Evolutionary conservation across 2,888 invertebrate species (phyloP), one percentile per base, ranked within the genome.

Genomic region (Lasioglossum lativentre): DNA sequence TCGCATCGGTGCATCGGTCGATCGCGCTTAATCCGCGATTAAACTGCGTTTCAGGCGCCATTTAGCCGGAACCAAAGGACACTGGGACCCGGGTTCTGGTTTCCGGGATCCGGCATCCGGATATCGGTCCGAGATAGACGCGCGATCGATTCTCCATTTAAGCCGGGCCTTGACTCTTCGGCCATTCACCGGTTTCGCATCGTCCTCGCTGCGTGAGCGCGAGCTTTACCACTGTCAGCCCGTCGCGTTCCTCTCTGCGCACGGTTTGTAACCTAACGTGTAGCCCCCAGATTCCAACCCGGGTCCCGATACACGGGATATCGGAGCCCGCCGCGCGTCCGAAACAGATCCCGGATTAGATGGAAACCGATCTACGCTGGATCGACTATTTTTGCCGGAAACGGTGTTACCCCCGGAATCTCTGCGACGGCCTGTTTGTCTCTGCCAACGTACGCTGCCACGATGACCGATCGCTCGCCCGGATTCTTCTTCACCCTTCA

Each of bases 21-120:
- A 88, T 90, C 88, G 91, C 88, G 88, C 89, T 93, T 95, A 94
- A 95, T 94, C 94, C 93, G 87, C 91, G 94, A 95, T 94, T 94
- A 94, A 94, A 92, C 91, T 89, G 88, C 89, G 91, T 90, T 93
- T 92, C 92, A 92, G 92, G 94, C 93, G 91, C 93, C 94, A 94
- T 94, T 95, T 94, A 94, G 93, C 92, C 89, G 82, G 91, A 91
- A 92, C 93, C 93, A 93, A 94, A 93, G 93, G 93, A 59, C 56
- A 59, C 56, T 0, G 56, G 56, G 3, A 59, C 2, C 27, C 27
- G 56, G 27, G 27, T 10, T n/a, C n/a, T 27, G 12, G 56, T 12
- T 10, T 59, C 90, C 91, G 87, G 79, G 78, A 86, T 93, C 92
- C 91, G 91, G 88, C 90, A 90, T 90, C 85, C 90, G 91, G 90